Evolutionary conservation across 2,888 invertebrate species (phyloP).

Genomic region (Lochmaea crataegi): DNA sequence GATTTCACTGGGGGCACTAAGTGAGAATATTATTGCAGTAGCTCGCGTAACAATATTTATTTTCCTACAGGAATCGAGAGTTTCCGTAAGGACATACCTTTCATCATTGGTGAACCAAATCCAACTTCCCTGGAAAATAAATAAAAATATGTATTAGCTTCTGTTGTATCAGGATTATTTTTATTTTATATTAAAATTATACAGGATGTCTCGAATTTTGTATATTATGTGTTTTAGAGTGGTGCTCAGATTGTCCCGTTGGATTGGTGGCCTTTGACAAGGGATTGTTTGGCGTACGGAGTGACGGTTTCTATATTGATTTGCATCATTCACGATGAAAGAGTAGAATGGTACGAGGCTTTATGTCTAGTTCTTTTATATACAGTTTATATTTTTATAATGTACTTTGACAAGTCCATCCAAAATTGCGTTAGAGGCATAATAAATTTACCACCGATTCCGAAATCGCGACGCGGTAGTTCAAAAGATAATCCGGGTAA

Average conservation of each 20-base stretch:
- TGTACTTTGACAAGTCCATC: constrained; percentile 79
- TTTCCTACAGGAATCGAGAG: constrained; percentile 12
- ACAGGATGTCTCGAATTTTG: too few species aligned
- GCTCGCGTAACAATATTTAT: too few species aligned
- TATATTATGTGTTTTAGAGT: constrained; percentile 60
- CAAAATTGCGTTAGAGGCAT: constrained; percentile 81
- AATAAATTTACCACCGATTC: constrained; percentile 13
- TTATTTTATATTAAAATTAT: too few species aligned
- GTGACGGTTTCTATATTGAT: constrained; percentile 80
- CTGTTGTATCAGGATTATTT: too few species aligned
- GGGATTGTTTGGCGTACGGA: constrained; percentile 81
- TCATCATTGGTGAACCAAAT: too few species aligned
- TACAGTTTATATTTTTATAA: constrained; percentile 78
- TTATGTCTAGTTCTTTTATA: constrained; percentile 78
- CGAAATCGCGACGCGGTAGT: constrained; percentile 10
- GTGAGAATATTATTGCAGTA: too few species aligned
- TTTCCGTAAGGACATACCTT: too few species aligned
- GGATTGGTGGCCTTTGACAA: constrained; percentile 84
- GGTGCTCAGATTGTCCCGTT: constrained; percentile 73
- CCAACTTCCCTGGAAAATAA: too few species aligned
- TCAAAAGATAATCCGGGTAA: constrained; percentile 8
- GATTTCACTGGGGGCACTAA: too few species aligned
- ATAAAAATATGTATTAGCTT: too few species aligned
- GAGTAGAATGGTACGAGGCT: constrained; percentile 85
- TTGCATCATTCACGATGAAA: constrained; percentile 78